A percentile compares a stretch with the other conserved stretches of the same genome.
phyloP scores from a whole-genome alignment of 2,113 vertebrate species.

The Saccopteryx leptura region DNA sequence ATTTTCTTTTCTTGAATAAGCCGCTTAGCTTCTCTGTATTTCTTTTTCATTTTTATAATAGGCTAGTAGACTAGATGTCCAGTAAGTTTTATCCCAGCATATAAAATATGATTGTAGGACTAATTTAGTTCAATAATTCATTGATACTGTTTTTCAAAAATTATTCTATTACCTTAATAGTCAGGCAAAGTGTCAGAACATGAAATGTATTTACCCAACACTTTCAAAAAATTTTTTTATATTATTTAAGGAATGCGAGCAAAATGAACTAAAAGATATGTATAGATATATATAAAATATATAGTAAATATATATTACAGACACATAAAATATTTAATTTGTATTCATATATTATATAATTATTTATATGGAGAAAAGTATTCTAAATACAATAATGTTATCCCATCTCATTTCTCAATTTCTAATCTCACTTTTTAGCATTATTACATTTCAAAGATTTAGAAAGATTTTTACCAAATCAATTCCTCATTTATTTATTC shows the following conservation, averaged over 20 bases:
- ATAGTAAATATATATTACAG: background rate
- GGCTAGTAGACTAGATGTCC: conserved; percentile 31
- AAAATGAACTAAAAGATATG: conserved; percentile 49
- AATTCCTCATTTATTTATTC: background rate
- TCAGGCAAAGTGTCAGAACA: conserved; percentile 51
- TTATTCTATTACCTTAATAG: conserved; percentile 28
- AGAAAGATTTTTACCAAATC: background rate
- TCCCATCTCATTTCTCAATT: background rate
- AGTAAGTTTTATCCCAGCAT: conserved; percentile 34
- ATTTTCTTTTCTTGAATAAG: conserved; percentile 57
- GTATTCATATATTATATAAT: conserved; percentile 14
- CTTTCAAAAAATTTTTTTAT: conserved; percentile 43
- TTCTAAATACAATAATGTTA: background rate
- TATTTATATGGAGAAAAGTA: conserved; percentile 4
- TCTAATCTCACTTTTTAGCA: background rate
- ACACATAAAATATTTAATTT: background rate
- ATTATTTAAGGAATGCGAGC: conserved; percentile 40
- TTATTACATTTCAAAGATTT: conserved; percentile 32
- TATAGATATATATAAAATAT: conserved; percentile 28
- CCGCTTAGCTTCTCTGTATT: conserved; percentile 48
- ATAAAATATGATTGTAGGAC: conserved; percentile 58
- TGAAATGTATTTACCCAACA: conserved; percentile 33
- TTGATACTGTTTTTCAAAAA: conserved; percentile 62
- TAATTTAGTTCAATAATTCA: conserved; percentile 60
- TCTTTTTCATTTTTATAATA: conserved; percentile 71